Conservation (phyloP, 2,888 invertebrate genomes). For the Lymantria monacha region DNA sequence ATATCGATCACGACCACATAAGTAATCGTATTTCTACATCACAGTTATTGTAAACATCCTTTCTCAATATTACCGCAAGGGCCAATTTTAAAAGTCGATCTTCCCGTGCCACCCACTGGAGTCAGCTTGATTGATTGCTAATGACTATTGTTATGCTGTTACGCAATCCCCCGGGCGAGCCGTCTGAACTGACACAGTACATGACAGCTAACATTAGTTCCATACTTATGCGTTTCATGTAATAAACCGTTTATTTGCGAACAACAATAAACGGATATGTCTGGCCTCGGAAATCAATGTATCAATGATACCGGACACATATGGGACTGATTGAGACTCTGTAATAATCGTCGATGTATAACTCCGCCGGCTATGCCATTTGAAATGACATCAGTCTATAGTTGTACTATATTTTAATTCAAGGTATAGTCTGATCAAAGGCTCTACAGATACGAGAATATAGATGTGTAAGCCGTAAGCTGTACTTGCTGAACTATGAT, state of each 20-base stretch:
- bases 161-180: constrained; percentile 56
- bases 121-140: constrained; percentile 73
- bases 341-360: constrained; percentile 57
- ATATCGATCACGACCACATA: constrained; percentile 41
- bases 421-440: constrained; percentile 42
- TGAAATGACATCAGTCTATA: constrained; percentile 55
- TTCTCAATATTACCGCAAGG: constrained; percentile 55
- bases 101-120: constrained; percentile 57
- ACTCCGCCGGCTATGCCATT: constrained; percentile 52
- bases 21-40: constrained; percentile 27
- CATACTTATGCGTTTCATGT: constrained; percentile 49
- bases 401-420: constrained; percentile 54
- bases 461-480: constrained; percentile 38
- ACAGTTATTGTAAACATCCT: constrained; percentile 31
- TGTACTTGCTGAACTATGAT: constrained; percentile 49
- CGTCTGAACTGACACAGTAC: constrained; percentile 53
- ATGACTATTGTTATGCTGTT: constrained; percentile 72
- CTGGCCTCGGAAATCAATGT: constrained; percentile 50
- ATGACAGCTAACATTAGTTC: constrained; percentile 58
- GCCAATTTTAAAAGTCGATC: constrained; percentile 54
- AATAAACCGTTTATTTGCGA: constrained; percentile 54
- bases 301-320: constrained; percentile 59
- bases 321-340: constrained; percentile 45
- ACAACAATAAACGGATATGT: constrained; percentile 65
- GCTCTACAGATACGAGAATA: constrained; percentile 35